Evolutionary conservation across 53 echinoderm and acorn worm genomes (phyloP).

Genomic region (Holothuria scabra): DNA sequence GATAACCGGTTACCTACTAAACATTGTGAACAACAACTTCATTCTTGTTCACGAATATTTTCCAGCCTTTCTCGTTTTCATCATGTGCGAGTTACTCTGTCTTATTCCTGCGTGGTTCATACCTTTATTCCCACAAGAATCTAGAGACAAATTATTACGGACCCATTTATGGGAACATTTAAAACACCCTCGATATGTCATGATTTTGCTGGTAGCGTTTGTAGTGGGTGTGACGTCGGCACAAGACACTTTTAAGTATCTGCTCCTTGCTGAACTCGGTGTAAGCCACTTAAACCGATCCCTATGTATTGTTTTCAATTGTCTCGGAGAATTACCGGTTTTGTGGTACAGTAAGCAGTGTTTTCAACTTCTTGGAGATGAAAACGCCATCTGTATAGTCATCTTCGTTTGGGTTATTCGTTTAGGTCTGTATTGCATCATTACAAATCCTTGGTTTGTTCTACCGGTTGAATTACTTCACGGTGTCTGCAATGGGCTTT

Average conservation of each 20-base stretch:
- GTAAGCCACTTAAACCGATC: slow-evolving; percentile 17
- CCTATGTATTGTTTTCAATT: slow-evolving; percentile 6
- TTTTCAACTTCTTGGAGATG: not conserved
- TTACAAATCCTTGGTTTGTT: slow-evolving; percentile 9
- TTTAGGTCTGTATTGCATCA: not conserved
- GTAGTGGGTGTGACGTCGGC: slow-evolving; percentile 8
- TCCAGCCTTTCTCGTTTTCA: slow-evolving; percentile 7
- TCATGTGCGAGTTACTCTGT: not conserved
- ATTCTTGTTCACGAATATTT: not conserved
- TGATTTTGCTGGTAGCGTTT: slow-evolving; percentile 6
- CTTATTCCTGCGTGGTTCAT: not conserved
- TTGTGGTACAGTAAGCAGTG: not conserved
- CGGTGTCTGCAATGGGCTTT: not conserved
- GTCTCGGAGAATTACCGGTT: not conserved
- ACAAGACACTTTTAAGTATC: slow-evolving; percentile 12
- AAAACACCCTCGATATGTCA: not conserved
- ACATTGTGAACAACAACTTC: not conserved
- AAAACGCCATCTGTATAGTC: not conserved
- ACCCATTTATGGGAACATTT: not conserved
- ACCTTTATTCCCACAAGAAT: not conserved
- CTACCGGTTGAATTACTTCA: not conserved
- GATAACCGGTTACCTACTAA: slow-evolving; percentile 5
- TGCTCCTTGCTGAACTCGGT: slow-evolving; percentile 8
- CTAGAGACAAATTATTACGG: too few species aligned
- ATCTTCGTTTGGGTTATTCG: not conserved